phyloP scores from a whole-genome alignment of 2,797 vertebrate genomes.

The Pseudochirops cupreus region DNA sequence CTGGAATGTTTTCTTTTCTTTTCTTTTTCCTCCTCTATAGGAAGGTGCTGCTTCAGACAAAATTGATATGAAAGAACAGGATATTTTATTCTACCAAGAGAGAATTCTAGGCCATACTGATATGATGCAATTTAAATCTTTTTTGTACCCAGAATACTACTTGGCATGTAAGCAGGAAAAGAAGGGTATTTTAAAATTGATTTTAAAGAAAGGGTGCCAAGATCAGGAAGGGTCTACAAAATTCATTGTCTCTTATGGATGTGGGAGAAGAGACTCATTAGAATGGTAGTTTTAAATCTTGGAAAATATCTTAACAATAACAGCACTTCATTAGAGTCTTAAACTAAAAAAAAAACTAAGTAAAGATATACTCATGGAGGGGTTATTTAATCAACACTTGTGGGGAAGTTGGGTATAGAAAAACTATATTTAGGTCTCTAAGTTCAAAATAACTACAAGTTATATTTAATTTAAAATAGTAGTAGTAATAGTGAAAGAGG shows the following conservation, averaged over 20 bases:
- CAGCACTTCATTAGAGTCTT: neutral
- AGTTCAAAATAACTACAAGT: neutral
- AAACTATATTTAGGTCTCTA: neutral
- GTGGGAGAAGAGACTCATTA: neutral
- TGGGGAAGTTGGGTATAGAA: neutral
- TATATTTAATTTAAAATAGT: neutral
- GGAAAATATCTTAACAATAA: neutral
- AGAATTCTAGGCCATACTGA: conserved; percentile 61
- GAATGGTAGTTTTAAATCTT: neutral
- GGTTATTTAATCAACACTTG: neutral
- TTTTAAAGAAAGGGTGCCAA: conserved; percentile 62
- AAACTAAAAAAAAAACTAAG: neutral
- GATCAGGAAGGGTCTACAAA: conserved; percentile 64
- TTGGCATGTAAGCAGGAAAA: conserved; percentile 70
- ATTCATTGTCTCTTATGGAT: conserved; percentile 59
- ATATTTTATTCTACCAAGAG: conserved; percentile 75
- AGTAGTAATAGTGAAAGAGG: neutral
- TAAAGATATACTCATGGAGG: neutral
- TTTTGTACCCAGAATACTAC: conserved; percentile 70
- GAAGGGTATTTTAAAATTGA: conserved; percentile 60
- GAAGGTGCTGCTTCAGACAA: conserved; percentile 63
- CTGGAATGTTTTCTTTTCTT: neutral
- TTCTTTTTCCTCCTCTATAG: conserved; percentile 62
- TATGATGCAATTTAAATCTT: conserved; percentile 73
- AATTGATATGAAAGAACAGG: conserved; percentile 63